Evolutionary conservation across 1,140 invertebrate species (phyloP), one percentile per base, ranked within the genome.

Genomic region (Lepidurus arcticus): DNA sequence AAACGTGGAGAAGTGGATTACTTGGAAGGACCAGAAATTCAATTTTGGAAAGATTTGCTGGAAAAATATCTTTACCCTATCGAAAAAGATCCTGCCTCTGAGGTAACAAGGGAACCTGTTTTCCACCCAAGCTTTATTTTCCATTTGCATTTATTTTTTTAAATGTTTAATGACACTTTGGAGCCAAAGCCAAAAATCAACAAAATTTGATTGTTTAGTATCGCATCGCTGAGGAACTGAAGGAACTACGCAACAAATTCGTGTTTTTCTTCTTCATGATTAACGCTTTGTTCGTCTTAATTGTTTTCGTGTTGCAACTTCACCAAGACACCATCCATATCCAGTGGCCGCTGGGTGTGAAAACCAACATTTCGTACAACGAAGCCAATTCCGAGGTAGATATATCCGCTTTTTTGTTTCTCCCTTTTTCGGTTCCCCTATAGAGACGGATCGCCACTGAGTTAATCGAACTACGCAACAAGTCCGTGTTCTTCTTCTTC

Each of bases 401-500:
- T 77, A 79, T 73, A 53, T 76, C 53, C 44, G 53, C 42, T 34
- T 47, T 42, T 45, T 53, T n/a, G 11, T 44, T 74, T 75, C 42
- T 44, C 73, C 34, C 13, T 78, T 16, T 81, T 65, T 81, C 34
- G 34, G 34, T 34, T 81, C 76, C 75, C 78, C 75, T 89, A 87
- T 90, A 97, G 92, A 92, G 90, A 84, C 89, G 93, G 83, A 92
- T 97, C 82, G 92, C 93, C 83, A 87, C 88, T 82, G 95, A 97
- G 86, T 89, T 98, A 85, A 91, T 93, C 84, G 94, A 96, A 83
- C 90, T 98, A 82, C 89, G 96, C 82, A 98, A 98, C 90, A 97
- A 97, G 87, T 93, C 94, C 82, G 95, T 97, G 79, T n/a, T n/a
- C n/a, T 98, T 98, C 86, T 94, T 94, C 91, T 94, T 98, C 88